phyloP scores from a whole-genome alignment of 2,113 vertebrate species.

The Oxyura jamaicensis region DNA sequence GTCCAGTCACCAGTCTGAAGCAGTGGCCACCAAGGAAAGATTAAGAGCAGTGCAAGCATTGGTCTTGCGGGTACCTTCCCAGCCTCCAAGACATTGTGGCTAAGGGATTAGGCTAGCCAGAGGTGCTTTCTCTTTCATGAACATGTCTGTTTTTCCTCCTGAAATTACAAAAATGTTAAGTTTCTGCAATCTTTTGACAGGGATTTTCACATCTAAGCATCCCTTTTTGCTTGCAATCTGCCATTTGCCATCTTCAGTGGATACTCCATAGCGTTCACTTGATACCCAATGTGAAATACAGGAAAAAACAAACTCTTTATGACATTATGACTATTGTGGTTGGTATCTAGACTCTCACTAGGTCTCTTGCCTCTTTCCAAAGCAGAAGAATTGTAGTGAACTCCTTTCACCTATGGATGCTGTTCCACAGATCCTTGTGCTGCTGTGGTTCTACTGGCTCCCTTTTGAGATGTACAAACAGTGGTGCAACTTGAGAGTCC shows the following conservation, averaged over 20 bases:
- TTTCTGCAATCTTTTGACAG: neutral
- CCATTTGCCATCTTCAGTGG: neutral
- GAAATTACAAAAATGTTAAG: fast-evolving
- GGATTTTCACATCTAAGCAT: neutral
- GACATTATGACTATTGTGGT: neutral
- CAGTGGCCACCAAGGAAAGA: neutral
- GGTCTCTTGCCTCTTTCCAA: neutral
- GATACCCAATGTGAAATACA: neutral
- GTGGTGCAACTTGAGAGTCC: neutral
- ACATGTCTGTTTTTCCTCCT: neutral
- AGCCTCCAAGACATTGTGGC: neutral
- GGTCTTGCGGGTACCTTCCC: neutral
- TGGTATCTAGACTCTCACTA: neutral
- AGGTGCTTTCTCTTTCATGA: neutral
- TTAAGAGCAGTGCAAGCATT: neutral
- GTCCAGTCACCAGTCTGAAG: neutral
- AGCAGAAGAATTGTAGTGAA: neutral
- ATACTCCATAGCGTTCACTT: neutral
- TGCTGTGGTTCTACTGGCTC: neutral
- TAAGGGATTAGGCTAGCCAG: neutral
- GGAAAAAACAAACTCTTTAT: neutral
- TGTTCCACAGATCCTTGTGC: neutral
- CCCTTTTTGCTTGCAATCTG: neutral
- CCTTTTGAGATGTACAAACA: neutral
- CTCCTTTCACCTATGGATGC: neutral